phyloP scores from a whole-genome alignment of 2,113 vertebrate species.

The Tenebrosternarchus preto region DNA sequence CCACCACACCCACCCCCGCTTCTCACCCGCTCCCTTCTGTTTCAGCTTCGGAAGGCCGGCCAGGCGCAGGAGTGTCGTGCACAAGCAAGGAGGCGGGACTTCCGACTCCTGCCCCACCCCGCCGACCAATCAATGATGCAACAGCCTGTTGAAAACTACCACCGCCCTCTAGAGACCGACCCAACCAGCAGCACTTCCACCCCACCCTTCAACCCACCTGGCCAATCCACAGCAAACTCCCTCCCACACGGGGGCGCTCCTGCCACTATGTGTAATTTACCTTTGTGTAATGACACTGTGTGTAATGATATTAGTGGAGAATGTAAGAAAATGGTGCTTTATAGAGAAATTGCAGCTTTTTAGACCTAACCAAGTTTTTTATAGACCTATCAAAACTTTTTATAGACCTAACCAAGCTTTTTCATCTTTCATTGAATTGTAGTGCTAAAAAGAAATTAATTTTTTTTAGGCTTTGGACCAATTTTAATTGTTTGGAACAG shows the following conservation, averaged over 20 bases:
- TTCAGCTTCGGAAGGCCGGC: constrained; percentile 91
- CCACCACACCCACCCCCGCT: not conserved
- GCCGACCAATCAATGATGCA: constrained; percentile 1
- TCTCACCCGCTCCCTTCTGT: constrained; percentile 18
- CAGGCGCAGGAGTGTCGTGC: constrained; percentile 94
- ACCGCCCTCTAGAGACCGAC: constrained; percentile 19
- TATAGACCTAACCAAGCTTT: no score
- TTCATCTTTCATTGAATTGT: constrained; percentile 67
- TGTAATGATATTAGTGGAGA: constrained; percentile 13
- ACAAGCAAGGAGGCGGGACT: constrained; percentile 82
- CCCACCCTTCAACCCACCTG: constrained; percentile 67
- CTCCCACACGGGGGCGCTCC: constrained; percentile 11
- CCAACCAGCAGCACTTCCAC: constrained; percentile 68
- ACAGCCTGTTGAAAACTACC: not conserved
- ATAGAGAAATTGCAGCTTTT: not conserved
- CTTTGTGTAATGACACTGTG: no score
- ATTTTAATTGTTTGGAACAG: constrained; percentile 65
- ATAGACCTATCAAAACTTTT: no score
- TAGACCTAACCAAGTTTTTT: constrained; percentile 54
- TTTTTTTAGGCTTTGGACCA: constrained; percentile 73
- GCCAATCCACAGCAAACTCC: constrained; percentile 13
- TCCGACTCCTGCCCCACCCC: constrained; percentile 35
- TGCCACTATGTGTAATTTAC: constrained; percentile 1
- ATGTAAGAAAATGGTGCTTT: not conserved
- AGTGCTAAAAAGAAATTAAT: constrained; percentile 58